Evolutionary conservation across 1,140 invertebrate species (phyloP).

Genomic region (Sesamia nonagrioides): DNA sequence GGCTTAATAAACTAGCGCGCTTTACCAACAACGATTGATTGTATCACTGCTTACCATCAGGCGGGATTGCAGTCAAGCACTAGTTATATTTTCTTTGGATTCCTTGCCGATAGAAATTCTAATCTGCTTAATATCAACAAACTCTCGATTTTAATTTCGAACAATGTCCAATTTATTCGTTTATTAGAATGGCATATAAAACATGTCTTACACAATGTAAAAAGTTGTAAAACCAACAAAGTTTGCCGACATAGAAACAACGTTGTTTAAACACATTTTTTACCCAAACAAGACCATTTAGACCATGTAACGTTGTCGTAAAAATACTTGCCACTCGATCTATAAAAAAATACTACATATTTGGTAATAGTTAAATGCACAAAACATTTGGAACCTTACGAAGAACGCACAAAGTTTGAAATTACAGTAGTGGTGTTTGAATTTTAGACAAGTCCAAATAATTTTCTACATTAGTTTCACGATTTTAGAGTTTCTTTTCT

Average conservation of each 20-base stretch:
- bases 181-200: not conserved
- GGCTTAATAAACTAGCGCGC: no score
- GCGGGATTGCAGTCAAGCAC: no score
- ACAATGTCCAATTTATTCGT: not conserved
- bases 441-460: not conserved
- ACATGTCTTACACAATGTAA: not conserved
- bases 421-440: not conserved
- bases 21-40: no score
- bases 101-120: no score
- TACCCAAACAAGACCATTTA: not conserved
- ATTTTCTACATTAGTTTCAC: not conserved
- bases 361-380: slow-evolving; percentile 1
- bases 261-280: slow-evolving; percentile 37
- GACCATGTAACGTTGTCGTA: slow-evolving; percentile 19
- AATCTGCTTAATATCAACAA: no score
- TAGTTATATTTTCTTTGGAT: no score
- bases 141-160: no score
- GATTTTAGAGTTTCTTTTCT: slow-evolving; percentile 24
- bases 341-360: slow-evolving; percentile 43
- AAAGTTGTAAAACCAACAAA: slow-evolving; percentile 7
- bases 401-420: not conserved
- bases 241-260: slow-evolving; percentile 3
- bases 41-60: no score
- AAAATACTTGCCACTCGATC: slow-evolving; percentile 24
- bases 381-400: slow-evolving; percentile 3